Conservation (phyloP, 2,888 invertebrate species). For the Anoplius nigerrimus region DNA sequence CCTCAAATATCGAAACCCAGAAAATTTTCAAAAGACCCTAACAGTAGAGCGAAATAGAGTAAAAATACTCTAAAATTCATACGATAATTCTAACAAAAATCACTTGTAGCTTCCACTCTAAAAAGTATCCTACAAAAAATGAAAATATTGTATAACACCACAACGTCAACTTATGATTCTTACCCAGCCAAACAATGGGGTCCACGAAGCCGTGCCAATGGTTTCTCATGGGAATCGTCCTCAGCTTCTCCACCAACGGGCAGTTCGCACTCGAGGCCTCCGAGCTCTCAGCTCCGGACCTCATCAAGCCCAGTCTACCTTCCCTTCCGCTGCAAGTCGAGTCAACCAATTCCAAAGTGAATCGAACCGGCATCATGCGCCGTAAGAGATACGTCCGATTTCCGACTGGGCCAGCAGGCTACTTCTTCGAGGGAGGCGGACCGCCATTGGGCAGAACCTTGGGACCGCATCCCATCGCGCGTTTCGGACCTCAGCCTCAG, state of each 20-base stretch:
- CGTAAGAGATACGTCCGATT: slow-evolving; percentile 65
- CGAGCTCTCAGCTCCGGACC: neutral
- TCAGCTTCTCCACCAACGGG: slow-evolving; percentile 50
- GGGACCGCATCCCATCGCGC: slow-evolving; percentile 39
- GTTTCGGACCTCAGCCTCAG: slow-evolving; percentile 49
- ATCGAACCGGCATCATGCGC: slow-evolving; percentile 18
- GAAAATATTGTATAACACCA: neutral
- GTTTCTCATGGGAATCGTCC: slow-evolving; percentile 64
- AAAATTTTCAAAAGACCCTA: no score
- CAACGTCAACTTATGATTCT: slow-evolving; percentile 19
- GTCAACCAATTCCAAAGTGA: no score
- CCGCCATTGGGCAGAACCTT: slow-evolving; percentile 50
- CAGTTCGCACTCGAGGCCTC: slow-evolving; percentile 32
- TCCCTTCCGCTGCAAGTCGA: no score
- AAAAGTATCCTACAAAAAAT: no score
- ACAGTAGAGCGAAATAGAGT: no score
- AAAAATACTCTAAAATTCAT: no score
- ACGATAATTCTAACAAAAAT: no score
- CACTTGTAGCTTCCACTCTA: no score
- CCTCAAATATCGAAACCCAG: no score
- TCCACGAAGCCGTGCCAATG: slow-evolving; percentile 64
- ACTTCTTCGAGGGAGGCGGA: slow-evolving; percentile 56
- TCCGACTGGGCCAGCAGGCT: slow-evolving; percentile 58
- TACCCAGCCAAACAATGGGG: slow-evolving; percentile 62
- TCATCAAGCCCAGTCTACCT: neutral